phyloP scores from a whole-genome alignment of 2,113 vertebrate species.

The Pseudorectes ferrugineus region DNA sequence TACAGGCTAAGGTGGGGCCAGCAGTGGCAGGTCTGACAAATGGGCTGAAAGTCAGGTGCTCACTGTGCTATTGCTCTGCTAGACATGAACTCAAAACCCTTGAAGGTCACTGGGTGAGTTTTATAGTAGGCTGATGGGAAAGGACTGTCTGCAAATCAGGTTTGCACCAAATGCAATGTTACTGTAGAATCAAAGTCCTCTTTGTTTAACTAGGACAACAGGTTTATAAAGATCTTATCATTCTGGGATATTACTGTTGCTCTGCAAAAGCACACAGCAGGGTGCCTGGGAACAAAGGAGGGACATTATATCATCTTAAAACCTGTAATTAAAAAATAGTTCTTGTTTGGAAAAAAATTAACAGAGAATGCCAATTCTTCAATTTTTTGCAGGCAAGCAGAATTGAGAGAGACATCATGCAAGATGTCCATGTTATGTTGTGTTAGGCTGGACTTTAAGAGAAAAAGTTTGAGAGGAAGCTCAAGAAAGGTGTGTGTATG shows the following conservation, averaged over 20 bases:
- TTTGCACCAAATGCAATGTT: neutral
- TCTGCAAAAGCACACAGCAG: neutral
- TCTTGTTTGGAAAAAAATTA: neutral
- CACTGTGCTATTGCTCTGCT: neutral
- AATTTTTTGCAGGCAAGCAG: neutral
- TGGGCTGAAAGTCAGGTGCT: slow-evolving; percentile 11
- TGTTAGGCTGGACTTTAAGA: neutral
- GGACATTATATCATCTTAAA: neutral
- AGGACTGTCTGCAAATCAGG: neutral
- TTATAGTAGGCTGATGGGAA: neutral
- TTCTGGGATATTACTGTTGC: neutral
- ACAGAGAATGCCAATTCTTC: neutral
- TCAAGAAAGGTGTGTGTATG: neutral
- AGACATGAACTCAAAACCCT: neutral
- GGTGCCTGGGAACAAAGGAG: neutral
- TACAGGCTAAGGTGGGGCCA: neutral
- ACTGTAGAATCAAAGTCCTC: slow-evolving; percentile 43
- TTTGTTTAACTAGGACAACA: slow-evolving; percentile 19
- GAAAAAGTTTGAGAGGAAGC: neutral
- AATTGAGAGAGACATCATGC: neutral
- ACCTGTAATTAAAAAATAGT: neutral
- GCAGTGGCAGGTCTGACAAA: neutral
- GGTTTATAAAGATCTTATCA: slow-evolving; percentile 39
- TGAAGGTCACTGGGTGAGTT: slow-evolving; percentile 24
- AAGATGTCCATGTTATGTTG: neutral